Conservation (phyloP, 2,888 invertebrate genomes). For the Platycheirus albimanus region DNA sequence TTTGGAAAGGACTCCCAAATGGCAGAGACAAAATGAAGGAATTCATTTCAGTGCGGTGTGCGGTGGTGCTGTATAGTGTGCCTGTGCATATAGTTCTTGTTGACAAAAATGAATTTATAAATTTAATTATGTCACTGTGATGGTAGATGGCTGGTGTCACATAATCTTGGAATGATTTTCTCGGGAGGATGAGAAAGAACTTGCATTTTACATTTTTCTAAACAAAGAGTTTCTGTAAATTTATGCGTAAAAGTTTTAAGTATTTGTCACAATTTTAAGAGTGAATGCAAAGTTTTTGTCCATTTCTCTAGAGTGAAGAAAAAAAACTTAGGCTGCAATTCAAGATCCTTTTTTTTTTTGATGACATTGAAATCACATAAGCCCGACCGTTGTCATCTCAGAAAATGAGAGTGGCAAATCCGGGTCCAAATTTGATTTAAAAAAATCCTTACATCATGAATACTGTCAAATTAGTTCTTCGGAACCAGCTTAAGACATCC, state of each 20-base stretch:
- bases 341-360: too few relatives aligned
- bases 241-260: background rate
- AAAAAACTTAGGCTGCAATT: too few relatives aligned
- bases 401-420: background rate
- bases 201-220: background rate
- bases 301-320: too few relatives aligned
- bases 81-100: constrained; percentile 37
- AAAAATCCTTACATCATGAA: constrained; percentile 24
- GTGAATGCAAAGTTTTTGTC: too few relatives aligned
- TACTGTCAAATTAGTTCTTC: background rate
- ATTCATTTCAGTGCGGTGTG: too few relatives aligned
- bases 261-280: too few relatives aligned
- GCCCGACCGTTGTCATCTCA: background rate
- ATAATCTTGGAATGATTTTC: background rate
- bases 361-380: too few relatives aligned
- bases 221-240: background rate
- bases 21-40: constrained; percentile 30
- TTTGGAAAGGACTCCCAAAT: constrained; percentile 50
- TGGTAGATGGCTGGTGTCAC: background rate
- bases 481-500: background rate
- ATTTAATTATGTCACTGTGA: constrained; percentile 61
- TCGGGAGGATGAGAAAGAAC: background rate
- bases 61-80: too few relatives aligned
- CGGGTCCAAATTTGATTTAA: background rate
- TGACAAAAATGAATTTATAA: constrained; percentile 68